These are phyloP conservation scores for Chymomyza procnemis DNA, from an alignment of 2,888 invertebrate genomes.

Conservation along the genomic window DNA sequence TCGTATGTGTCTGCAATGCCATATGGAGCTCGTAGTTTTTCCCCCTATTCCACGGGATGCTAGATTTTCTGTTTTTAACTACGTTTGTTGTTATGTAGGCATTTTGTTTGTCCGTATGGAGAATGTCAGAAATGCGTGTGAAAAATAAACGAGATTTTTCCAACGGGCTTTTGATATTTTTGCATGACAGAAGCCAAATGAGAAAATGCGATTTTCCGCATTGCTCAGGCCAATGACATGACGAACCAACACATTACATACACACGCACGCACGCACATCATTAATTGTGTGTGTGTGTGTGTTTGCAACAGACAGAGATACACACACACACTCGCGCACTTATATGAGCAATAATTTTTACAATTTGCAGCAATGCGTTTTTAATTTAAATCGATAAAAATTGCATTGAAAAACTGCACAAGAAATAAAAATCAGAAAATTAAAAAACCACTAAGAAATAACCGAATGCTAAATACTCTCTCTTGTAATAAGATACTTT, in stretches of 20 bases:
- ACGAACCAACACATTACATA: conserved; percentile 30
- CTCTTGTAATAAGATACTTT: too few relatives aligned
- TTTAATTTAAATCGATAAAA: conserved; percentile 71
- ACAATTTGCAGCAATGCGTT: conserved; percentile 71
- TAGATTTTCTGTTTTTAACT: not conserved
- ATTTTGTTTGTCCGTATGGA: conserved; percentile 25
- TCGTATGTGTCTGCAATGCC: not conserved
- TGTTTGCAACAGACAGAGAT: conserved; percentile 28
- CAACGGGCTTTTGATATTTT: conserved; percentile 68
- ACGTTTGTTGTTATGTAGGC: not conserved
- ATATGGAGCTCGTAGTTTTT: not conserved
- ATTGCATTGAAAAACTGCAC: conserved; percentile 50
- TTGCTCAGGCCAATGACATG: conserved; percentile 71
- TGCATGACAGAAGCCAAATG: conserved; percentile 71
- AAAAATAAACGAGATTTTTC: conserved; percentile 73
- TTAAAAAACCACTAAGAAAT: not conserved
- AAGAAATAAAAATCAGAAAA: conserved; percentile 64
- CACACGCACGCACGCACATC: not conserved
- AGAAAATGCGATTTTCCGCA: conserved; percentile 71
- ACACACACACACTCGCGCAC: conserved; percentile 29
- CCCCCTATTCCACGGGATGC: not conserved
- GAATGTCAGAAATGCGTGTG: conserved; percentile 68
- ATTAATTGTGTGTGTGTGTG: not conserved
- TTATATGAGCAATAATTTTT: conserved; percentile 72
- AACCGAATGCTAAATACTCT: too few relatives aligned